Evolutionary conservation across 1,140 invertebrate species (phyloP).

Genomic region (Caenorhabditis elegans): WBcel235 BX284606.5:8630001-8630500

Average conservation of each 20-base stretch:
- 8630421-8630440: neutral
- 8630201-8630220: neutral
- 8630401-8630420: neutral
- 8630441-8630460: no score
- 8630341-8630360: no score
- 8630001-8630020: no score
- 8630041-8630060: neutral
- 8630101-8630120: neutral
- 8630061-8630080: neutral
- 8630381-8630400: no score
- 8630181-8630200: neutral
- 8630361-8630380: no score
- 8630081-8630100: neutral
- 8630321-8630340: no score
- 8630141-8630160: neutral
- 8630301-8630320: no score
- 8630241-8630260: no score
- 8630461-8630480: no score
- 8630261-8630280: neutral
- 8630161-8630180: neutral
- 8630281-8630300: no score
- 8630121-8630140: conserved; percentile 1
- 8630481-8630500: no score
- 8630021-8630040: no score
- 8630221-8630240: neutral